Base-by-base conservation (phyloP, 2,888 invertebrate species). In the Charanyca ferruginea region DNA sequence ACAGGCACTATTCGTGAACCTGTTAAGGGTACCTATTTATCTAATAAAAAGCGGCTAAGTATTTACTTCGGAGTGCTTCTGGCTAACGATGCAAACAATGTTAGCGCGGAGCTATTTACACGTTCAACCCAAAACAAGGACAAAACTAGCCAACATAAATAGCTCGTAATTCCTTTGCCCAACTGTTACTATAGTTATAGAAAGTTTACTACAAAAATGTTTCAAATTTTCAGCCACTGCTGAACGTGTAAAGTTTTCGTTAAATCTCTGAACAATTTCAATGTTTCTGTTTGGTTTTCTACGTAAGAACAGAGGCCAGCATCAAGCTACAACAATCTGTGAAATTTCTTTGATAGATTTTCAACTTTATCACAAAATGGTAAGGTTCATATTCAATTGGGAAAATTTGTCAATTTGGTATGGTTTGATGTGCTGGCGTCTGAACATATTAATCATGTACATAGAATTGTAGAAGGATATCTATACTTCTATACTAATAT, bases 251-350 rank as follows among this genome's bases (percentile, higher is more conserved):
- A 65, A 68, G 55, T 76, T 79, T 74, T 61, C 47, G 54, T 68
- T 45, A 59, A 75, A 71, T 79, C 68, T 59, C 72, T 82, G 63
- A 71, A 68, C 68, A 64, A 72, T 80, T 79, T 61, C 48, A 61
- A 41, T 68, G 59, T 59, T 79, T 22, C 23, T 16, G 35, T 53
- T 41, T 18, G 42, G 49, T 81, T 81, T 74, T 28, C 9, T 22
- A 23, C 47, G 28, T 42, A 11, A n/a, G n/a, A n/a, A n/a, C n/a
- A n/a, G n/a, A n/a, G n/a, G n/a, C n/a, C n/a, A n/a, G n/a, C n/a
- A n/a, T n/a, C n/a, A n/a, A n/a, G n/a, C n/a, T n/a, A n/a, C n/a
- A n/a, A n/a, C n/a, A n/a, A n/a, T n/a, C n/a, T n/a, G n/a, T n/a
- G n/a, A n/a, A n/a, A n/a, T n/a, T n/a, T n/a, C n/a, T n/a, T n/a